Evolutionary conservation across 2,113 vertebrate species (phyloP).

Genomic region (Synodontis membranacea): DNA sequence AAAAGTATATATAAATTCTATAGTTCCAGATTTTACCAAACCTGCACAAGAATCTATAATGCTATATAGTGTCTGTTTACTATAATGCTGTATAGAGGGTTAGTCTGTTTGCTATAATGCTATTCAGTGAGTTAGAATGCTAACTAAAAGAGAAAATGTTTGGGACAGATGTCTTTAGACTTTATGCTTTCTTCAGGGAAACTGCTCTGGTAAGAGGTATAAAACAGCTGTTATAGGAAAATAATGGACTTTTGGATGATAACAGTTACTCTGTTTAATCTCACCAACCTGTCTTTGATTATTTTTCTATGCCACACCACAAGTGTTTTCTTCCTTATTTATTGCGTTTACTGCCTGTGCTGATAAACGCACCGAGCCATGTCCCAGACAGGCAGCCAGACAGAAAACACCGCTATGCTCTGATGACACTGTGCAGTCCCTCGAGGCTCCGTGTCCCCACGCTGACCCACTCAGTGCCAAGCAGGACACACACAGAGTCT

Average conservation of each 20-base stretch:
- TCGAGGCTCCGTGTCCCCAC: not conserved
- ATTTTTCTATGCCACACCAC: too few species aligned
- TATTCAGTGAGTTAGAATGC: not conserved
- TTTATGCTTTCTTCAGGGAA: not conserved
- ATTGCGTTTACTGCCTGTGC: not conserved
- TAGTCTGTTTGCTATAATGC: not conserved
- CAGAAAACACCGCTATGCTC: not conserved
- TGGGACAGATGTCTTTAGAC: not conserved
- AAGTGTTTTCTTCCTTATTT: not conserved
- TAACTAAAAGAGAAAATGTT: not conserved
- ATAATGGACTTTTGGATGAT: not conserved
- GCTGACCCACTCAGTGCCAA: conserved; percentile 14
- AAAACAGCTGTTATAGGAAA: not conserved
- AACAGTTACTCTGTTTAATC: not conserved
- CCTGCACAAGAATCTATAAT: not conserved
- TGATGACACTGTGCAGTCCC: not conserved
- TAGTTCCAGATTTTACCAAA: not conserved
- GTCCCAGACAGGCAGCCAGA: not conserved
- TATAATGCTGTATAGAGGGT: not conserved
- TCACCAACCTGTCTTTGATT: not conserved
- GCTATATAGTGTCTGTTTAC: not conserved
- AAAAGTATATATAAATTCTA: not conserved
- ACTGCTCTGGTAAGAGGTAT: not conserved
- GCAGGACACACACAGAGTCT: not conserved
- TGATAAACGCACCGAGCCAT: not conserved